Percentiles rank a stretch among this genome's conserved stretches.
Evolutionary conservation across 64 coral and sea anemone genomes (phyloP).

Genomic region (Montipora cactus): DNA sequence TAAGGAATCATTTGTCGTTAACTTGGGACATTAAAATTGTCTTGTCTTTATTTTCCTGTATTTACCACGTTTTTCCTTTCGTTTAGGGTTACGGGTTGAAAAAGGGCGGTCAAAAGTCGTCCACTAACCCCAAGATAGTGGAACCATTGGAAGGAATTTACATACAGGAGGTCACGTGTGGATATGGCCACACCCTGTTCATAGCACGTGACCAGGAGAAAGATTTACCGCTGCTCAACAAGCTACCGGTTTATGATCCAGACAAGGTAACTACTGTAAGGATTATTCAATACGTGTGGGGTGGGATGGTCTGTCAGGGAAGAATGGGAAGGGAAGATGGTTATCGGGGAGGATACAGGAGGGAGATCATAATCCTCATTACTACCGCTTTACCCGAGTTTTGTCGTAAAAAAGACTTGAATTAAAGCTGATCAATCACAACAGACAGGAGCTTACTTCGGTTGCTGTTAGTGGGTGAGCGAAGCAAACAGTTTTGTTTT

Average conservation of each 20-base stretch:
- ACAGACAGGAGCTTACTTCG: too few relatives aligned
- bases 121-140: constrained; percentile 83
- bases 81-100: constrained; percentile 88
- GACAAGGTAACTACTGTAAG: constrained; percentile 14
- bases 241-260: constrained; percentile 82
- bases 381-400: too few relatives aligned
- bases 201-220: constrained; percentile 82
- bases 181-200: constrained; percentile 79
- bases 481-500: too few relatives aligned
- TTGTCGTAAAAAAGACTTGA: too few relatives aligned
- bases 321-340: too few relatives aligned
- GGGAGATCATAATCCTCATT: too few relatives aligned
- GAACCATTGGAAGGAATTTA: constrained; percentile 89
- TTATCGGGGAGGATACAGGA: too few relatives aligned
- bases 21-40: not conserved
- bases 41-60: not conserved
- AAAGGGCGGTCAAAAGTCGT: constrained; percentile 87
- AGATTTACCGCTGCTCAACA: constrained; percentile 72
- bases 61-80: not conserved
- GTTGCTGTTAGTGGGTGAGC: too few relatives aligned
- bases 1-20: constrained; percentile 16
- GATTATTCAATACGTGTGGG: not conserved
- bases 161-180: constrained; percentile 77
- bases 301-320: not conserved
- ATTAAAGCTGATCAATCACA: too few relatives aligned